Base-by-base conservation (phyloP, 2,113 vertebrate species). In the Corvus cornix region DNA sequence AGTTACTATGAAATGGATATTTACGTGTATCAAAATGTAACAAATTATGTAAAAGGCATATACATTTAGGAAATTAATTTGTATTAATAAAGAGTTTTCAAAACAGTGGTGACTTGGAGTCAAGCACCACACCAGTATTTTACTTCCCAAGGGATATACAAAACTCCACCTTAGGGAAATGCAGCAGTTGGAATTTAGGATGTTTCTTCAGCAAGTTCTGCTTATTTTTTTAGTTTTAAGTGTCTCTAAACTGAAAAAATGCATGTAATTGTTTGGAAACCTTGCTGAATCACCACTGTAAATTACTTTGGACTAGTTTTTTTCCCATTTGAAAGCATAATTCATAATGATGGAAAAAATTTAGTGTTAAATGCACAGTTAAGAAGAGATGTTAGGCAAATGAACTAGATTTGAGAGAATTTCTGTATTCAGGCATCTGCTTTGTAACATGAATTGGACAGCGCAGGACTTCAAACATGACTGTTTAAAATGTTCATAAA, bases 301-400 rank as follows among this genome's bases (percentile, higher is more conserved):
- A 89, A 75, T 83, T 80, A 58, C 19, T 56, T 30, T 66, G 37
- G 33, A 63, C n/a, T 84, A 80, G 6, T 28, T 22, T 81, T 43
- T 53, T 79, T 63, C 64, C 46, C 69, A 31, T 84, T 81, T 82
- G 66, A 96, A 93, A 85, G 66, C 43, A 69, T 86, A 64, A 79
- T 87, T 88, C 60, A 73, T 72, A 75, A 88, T 95, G 84, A 86
- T 74, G 31, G 91, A 80, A 78, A 93, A 77, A 64, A 73, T 63
- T 43, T 27, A 39, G 74, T 77, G 10, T 41, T 66, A 72, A 84
- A 69, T 59, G 37, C 41, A 49, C 62, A 72, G 28, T 31, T 88
- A 92, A 56, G 28, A 31, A 67, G 35, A 78, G 21, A 52, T 77
- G 33, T 14, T 51, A 33, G 17, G 23, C 9, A 51, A 80, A 79